Evolutionary conservation across 2,888 invertebrate species (phyloP), one percentile per base, ranked within the genome.

Genomic region (Meganola albula): DNA sequence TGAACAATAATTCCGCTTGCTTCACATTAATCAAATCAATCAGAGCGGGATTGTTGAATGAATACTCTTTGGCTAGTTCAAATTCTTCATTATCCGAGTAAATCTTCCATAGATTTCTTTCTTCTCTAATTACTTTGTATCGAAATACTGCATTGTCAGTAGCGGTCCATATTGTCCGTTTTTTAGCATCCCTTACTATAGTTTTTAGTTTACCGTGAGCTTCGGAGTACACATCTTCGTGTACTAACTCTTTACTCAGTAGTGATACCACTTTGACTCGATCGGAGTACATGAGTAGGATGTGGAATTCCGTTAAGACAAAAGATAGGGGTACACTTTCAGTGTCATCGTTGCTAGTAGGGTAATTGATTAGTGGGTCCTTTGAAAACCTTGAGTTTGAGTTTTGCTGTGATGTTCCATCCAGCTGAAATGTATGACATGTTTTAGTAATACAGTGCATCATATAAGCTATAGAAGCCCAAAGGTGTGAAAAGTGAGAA

Each of bases 301-400:
- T 92, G 74, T 98, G 98, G 77, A 96, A 98, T 72, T 97, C 93
- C 0, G 97, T 97, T 30, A 97, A 79, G 1, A 94, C 91, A 59
- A 97, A 92, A 0, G 93, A 89, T 21, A 93, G 79, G 0, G 96
- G 93, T 1, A n/a, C 8, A 7, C 8, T 20, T 3, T 87, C 79
- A 2, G 71, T 67, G 14, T 82, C 73, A 48, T 71, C 84, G 45
- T 58, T 48, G 38, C 68, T 68, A 1, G 55, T 36, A 1, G 85
- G 85, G 40, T 83, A 85, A 42, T 64, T 72, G 26, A 87, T 74
- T 2, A 83, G 64, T 27, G 75, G 74, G 1, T 74, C 78, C 57
- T 85, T 84, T 1, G 76, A 78, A 51, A 86, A 85, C 1, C 88
- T 62, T 0, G 82, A 73, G 48, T 83, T 80, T 3, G 87, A 85